phyloP scores from a whole-genome alignment of 2,888 invertebrate genomes.

The Acleris emargana region DNA sequence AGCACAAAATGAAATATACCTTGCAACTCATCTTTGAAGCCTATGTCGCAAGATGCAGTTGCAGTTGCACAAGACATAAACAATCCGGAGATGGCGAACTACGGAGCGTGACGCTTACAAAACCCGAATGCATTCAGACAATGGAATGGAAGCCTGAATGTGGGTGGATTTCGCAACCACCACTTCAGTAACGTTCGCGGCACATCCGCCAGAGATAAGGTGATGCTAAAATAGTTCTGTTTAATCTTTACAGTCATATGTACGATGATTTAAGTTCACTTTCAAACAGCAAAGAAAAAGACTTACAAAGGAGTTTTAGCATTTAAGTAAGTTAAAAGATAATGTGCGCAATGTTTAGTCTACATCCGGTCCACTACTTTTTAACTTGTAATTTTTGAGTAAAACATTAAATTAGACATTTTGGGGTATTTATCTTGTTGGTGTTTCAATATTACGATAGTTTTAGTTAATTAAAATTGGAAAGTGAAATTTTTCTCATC shows the following conservation, averaged over 20 bases:
- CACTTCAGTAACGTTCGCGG: slow-evolving; percentile 43
- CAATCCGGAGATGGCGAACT: slow-evolving; percentile 55
- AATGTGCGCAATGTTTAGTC: too few relatives aligned
- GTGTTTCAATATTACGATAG: too few relatives aligned
- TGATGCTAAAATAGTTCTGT: slow-evolving; percentile 12
- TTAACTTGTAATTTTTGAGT: too few relatives aligned
- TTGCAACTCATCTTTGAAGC: slow-evolving; percentile 5
- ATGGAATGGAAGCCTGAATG: slow-evolving; percentile 60
- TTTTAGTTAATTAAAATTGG: too few relatives aligned
- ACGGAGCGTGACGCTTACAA: slow-evolving; percentile 71
- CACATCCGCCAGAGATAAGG: slow-evolving; percentile 43
- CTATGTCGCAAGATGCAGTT: slow-evolving; percentile 43
- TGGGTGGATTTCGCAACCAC: slow-evolving; percentile 61
- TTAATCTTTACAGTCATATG: neutral
- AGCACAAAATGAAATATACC: neutral
- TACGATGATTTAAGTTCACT: neutral
- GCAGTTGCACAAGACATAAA: slow-evolving; percentile 44
- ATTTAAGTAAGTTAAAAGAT: too few relatives aligned
- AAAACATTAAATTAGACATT: too few relatives aligned
- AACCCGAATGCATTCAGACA: slow-evolving; percentile 63
- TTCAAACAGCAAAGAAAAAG: neutral
- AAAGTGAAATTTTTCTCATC: too few relatives aligned
- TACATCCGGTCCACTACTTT: too few relatives aligned
- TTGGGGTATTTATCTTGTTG: too few relatives aligned
- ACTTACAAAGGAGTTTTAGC: too few relatives aligned